These are phyloP conservation scores for Columbina picui DNA, from an alignment of 2,113 vertebrate genomes.

Conservation along the genomic window DNA sequence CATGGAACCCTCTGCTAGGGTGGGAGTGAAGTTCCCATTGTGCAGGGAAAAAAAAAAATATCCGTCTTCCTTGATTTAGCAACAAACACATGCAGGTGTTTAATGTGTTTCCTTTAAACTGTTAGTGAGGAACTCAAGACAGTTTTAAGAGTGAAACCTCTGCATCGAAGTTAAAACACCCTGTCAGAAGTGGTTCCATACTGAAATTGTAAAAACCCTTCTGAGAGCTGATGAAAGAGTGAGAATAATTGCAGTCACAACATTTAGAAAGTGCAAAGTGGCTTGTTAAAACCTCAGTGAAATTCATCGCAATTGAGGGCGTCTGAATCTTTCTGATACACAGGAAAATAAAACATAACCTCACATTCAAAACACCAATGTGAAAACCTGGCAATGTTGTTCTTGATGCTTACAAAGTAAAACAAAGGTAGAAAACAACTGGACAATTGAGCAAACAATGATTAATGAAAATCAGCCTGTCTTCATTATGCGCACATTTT, in stretches of 20 bases:
- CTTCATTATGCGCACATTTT: background rate
- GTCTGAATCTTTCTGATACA: background rate
- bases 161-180: constrained; percentile 33
- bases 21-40: background rate
- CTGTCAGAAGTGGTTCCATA: constrained; percentile 30
- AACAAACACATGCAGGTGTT: background rate
- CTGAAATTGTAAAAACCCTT: constrained; percentile 46
- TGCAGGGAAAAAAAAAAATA: background rate
- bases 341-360: background rate
- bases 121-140: background rate
- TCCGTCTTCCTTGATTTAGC: background rate
- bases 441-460: background rate
- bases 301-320: constrained; percentile 3
- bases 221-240: constrained; percentile 48
- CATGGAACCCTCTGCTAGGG: background rate
- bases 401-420: background rate
- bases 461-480: background rate
- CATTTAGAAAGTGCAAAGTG: constrained; percentile 62
- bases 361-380: background rate
- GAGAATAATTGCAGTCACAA: constrained; percentile 72
- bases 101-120: background rate
- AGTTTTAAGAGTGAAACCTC: background rate
- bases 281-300: constrained; percentile 24
- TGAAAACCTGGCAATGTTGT: background rate
- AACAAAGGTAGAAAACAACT: background rate